A percentile compares a stretch with the other conserved stretches of the same genome.
phyloP scores from a whole-genome alignment of 2,797 vertebrate genomes.

The Adelosebastes latens region DNA sequence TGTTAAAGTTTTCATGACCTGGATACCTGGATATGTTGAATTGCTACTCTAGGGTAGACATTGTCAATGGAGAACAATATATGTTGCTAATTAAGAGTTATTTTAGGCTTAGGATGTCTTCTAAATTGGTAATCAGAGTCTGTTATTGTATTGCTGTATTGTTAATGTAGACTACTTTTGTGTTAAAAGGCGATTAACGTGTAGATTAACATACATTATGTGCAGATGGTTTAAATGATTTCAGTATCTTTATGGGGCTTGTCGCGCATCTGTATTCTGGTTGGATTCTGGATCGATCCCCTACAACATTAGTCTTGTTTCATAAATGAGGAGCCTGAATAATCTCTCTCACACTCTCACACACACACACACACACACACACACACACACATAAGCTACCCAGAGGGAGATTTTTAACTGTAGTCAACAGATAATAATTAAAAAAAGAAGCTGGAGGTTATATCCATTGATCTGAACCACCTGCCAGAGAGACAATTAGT shows the following conservation, averaged over 20 bases:
- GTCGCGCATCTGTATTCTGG: slow-evolving; percentile 22
- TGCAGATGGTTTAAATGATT: neutral
- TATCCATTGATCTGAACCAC: slow-evolving; percentile 46
- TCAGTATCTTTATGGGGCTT: neutral
- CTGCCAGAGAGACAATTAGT: slow-evolving; percentile 57
- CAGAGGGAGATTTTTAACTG: slow-evolving; percentile 2
- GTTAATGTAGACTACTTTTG: neutral
- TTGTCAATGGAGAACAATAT: neutral
- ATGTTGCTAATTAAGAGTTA: neutral
- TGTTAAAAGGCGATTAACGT: neutral
- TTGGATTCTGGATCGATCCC: neutral
- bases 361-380: neutral
- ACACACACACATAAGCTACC: neutral
- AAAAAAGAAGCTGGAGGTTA: slow-evolving; percentile 28
- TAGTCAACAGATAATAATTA: slow-evolving; percentile 36
- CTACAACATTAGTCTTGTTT: neutral
- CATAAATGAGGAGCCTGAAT: slow-evolving; percentile 22
- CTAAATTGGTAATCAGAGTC: neutral
- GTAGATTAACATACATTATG: neutral
- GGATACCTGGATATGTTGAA: neutral
- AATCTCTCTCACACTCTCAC: neutral
- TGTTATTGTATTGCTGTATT: neutral
- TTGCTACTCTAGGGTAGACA: neutral
- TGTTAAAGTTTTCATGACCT: slow-evolving; percentile 11
- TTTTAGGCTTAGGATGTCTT: neutral